Evolutionary conservation across 2,113 vertebrate genomes (phyloP), one percentile per base, ranked within the genome.

Genomic region (Oncorhynchus mykiss): DNA sequence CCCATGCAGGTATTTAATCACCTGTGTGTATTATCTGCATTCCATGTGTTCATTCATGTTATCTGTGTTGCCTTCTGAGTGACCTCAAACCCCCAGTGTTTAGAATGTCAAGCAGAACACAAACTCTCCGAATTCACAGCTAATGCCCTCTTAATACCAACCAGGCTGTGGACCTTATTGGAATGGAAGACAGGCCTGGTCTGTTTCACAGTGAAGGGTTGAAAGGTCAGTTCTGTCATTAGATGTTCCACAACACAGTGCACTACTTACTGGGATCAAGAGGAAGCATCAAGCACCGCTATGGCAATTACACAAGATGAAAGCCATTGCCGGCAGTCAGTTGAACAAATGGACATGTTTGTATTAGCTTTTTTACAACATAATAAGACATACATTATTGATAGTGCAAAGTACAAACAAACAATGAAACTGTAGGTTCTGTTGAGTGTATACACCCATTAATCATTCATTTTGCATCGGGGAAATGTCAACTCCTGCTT

Each of bases 21-120:
- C 88, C 85, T 85, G 83, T 91, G 70, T 88, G 87, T 82, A 80
- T 83, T 86, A 85, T 87, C 84, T 89, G 82, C 86, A 90, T 90
- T 87, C 84, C 82, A 76, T 39, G 77, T 90, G 76, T 85, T 89
- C 78, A 75, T 86, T 84, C 76, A 57, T 5, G 70, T 67, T 84
- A 67, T 69, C 78, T 85, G 80, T 83, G 85, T 73, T 78, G 77
- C 78, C 75, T 81, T 83, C 78, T 67, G 74, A 80, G 67, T 20
- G 81, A 87, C 82, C 87, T 88, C 87, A 76, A 82, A 80, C 34
- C 72, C 71, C 78, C 78, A 76, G 27, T 5, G 66, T 68, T 75
- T 65, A 78, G 70, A 75, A 72, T 31, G 71, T 67, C 54, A 84
- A 84, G 80, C 81, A 77, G 87, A 85, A 85, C 81, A 84, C 83